phyloP scores from a whole-genome alignment of 1,140 invertebrate species.

The Cylas formicarius region DNA sequence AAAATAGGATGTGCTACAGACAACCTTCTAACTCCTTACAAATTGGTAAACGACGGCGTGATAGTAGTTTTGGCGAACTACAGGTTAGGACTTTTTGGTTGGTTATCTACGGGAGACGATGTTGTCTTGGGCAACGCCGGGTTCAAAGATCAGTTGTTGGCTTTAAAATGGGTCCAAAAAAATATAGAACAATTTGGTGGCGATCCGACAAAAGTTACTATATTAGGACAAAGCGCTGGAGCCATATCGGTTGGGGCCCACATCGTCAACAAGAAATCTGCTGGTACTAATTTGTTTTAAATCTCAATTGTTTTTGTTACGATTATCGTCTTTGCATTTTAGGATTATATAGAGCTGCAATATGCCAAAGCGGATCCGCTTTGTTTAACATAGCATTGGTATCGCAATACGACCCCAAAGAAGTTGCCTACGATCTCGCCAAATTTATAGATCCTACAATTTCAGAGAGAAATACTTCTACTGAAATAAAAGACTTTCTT shows the following conservation, averaged over 20 bases:
- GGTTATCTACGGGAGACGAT: conserved; percentile 1
- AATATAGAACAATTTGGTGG: conserved; percentile 8
- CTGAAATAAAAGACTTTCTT: background rate
- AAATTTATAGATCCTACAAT: too few species aligned
- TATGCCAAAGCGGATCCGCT: background rate
- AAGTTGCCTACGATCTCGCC: too few species aligned
- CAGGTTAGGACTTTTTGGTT: conserved; percentile 2
- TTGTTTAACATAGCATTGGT: too few species aligned
- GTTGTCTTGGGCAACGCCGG: conserved; percentile 5
- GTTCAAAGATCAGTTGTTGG: conserved; percentile 6
- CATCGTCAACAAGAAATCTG: conserved; percentile 3
- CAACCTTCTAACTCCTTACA: background rate
- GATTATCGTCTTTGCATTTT: too few species aligned
- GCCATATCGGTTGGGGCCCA: conserved; percentile 1
- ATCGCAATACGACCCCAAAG: too few species aligned
- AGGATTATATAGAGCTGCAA: background rate
- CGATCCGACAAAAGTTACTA: conserved; percentile 1
- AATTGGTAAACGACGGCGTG: conserved; percentile 30
- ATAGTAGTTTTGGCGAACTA: conserved; percentile 42
- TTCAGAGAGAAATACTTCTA: background rate
- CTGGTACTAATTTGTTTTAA: too few species aligned
- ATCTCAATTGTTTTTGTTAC: too few species aligned
- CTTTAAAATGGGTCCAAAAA: conserved; percentile 7
- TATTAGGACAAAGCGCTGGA: conserved; percentile 8
- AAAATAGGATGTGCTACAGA: background rate